phyloP scores from a whole-genome alignment of 2,888 invertebrate genomes.

The Smittia sp. region DNA sequence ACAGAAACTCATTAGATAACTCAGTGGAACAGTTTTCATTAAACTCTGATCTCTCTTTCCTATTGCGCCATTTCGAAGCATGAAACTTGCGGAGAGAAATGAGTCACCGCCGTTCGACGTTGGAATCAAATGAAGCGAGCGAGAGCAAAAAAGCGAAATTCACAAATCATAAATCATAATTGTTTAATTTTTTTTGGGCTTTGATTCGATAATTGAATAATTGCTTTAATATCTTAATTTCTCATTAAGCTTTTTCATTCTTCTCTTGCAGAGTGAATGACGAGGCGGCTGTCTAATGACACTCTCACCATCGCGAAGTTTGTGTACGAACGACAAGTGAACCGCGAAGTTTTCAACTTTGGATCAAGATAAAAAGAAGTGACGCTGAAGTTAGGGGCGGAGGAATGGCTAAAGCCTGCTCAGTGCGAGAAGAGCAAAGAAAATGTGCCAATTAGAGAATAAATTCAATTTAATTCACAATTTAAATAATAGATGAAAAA shows the following conservation, averaged over 20 bases:
- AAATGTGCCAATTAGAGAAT: slow-evolving; percentile 37
- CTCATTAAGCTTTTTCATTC: not conserved
- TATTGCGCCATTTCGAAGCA: no score
- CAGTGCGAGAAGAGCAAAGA: not conserved
- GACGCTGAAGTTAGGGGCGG: not conserved
- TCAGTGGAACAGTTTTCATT: no score
- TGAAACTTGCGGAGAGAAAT: no score
- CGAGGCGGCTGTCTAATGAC: slow-evolving; percentile 12
- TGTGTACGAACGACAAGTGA: not conserved
- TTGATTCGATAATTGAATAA: slow-evolving; percentile 28
- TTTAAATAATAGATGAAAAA: slow-evolving; percentile 27
- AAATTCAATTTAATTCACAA: slow-evolving; percentile 30
- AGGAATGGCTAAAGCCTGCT: not conserved
- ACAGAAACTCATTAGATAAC: not conserved
- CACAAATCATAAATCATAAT: slow-evolving; percentile 8
- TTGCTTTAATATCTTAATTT: slow-evolving; percentile 17
- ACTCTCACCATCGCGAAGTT: not conserved
- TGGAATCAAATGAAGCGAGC: not conserved
- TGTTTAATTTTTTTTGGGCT: slow-evolving; percentile 20
- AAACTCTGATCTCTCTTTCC: no score
- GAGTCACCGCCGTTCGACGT: no score
- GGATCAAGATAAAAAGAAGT: not conserved
- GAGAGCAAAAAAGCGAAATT: not conserved
- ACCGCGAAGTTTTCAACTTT: not conserved
- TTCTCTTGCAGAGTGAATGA: not conserved